Conservation (phyloP, 2,113 vertebrate species). For the Zingel zingel region DNA sequence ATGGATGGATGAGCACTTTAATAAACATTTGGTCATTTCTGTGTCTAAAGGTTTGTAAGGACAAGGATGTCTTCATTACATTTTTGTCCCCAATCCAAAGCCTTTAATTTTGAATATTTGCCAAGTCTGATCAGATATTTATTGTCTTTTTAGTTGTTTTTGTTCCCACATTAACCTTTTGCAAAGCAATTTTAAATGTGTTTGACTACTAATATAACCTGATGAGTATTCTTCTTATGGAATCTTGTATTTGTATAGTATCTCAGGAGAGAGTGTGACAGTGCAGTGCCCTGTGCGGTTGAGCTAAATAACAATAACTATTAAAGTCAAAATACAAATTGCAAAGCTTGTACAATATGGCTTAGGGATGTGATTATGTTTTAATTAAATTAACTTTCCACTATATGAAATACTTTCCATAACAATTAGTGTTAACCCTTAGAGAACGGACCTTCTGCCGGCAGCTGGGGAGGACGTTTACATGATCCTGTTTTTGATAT, state of each 20-base stretch:
- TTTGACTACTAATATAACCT: background rate
- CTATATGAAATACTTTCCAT: background rate
- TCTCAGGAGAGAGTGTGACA: background rate
- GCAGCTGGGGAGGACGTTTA: no score
- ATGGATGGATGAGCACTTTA: no score
- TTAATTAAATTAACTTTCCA: background rate
- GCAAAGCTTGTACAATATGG: background rate
- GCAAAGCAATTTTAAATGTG: background rate
- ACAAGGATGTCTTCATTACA: background rate
- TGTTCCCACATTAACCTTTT: background rate
- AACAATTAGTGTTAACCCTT: background rate
- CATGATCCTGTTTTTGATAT: no score
- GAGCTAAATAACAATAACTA: background rate
- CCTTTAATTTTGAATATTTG: background rate
- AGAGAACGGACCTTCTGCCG: no score
- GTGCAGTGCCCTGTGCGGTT: no score
- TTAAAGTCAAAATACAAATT: background rate
- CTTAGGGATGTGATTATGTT: background rate
- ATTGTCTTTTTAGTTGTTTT: background rate
- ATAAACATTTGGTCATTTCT: background rate
- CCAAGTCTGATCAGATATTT: background rate
- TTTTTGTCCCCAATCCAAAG: background rate
- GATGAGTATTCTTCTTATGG: background rate
- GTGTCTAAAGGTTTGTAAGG: background rate
- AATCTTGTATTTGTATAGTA: background rate